These are phyloP conservation scores for Ypsolopha scabrella DNA, from an alignment of 2,888 invertebrate genomes.

Conservation along the genomic window DNA sequence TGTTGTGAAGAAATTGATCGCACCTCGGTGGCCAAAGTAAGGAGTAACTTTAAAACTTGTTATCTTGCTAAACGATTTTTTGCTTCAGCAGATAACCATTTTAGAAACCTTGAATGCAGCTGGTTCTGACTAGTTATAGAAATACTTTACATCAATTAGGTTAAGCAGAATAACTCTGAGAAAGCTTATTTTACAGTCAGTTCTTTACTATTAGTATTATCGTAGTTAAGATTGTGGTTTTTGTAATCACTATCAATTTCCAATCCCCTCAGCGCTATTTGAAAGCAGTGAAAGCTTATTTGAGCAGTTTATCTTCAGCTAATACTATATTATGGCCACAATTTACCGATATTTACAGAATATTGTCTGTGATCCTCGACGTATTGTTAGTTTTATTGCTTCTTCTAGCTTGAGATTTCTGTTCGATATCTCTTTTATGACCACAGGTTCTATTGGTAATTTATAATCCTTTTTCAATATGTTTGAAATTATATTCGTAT, in stretches of 20 bases:
- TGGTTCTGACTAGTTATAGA: not conserved
- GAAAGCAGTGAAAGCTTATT: conserved; percentile 40
- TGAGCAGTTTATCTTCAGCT: conserved; percentile 24
- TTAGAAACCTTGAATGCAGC: too few relatives aligned
- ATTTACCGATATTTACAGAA: conserved; percentile 31
- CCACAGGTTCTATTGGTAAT: not conserved
- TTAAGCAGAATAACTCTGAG: not conserved
- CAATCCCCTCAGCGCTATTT: conserved; percentile 21
- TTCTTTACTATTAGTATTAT: not conserved
- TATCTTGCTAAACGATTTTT: not conserved
- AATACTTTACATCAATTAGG: not conserved
- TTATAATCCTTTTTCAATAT: not conserved
- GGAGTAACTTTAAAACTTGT: not conserved
- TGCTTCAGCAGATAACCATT: not conserved
- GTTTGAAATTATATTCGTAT: not conserved
- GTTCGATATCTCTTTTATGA: not conserved
- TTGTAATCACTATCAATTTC: conserved; percentile 26
- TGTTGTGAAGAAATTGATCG: not conserved
- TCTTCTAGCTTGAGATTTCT: conserved; percentile 8
- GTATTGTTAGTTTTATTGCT: conserved; percentile 18
- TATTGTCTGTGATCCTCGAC: conserved; percentile 18
- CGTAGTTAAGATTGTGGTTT: conserved; percentile 15
- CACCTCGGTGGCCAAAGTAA: too few relatives aligned
- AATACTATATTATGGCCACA: conserved; percentile 18
- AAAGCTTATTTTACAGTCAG: not conserved